phyloP scores from a whole-genome alignment of 2,113 vertebrate genomes.

The Cervus canadensis region DNA sequence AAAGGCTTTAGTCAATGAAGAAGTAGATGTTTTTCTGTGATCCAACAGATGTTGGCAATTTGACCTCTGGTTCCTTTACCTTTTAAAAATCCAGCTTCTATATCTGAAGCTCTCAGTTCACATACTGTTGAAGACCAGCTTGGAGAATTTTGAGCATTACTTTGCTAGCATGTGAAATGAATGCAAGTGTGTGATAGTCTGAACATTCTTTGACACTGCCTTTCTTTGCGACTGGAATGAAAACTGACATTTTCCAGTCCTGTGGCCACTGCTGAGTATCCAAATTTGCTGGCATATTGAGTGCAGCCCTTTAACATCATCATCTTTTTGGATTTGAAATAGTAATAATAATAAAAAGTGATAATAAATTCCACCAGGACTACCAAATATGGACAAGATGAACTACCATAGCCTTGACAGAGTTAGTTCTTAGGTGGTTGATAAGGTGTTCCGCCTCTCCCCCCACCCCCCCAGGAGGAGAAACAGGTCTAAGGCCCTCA shows the following conservation, averaged over 20 bases:
- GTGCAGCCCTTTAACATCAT: background rate
- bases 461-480: accelerated
- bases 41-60: background rate
- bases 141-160: background rate
- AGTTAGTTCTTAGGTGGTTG: background rate
- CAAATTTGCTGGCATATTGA: background rate
- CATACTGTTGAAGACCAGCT: background rate
- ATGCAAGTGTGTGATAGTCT: background rate
- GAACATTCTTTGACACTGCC: background rate
- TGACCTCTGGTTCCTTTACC: background rate
- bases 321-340: background rate
- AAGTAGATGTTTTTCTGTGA: background rate
- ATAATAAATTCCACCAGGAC: background rate
- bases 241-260: background rate
- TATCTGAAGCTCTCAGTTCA: background rate
- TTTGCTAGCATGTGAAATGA: background rate
- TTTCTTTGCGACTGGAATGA: background rate
- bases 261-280: background rate
- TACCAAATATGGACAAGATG: background rate
- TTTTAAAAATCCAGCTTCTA: background rate
- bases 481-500: background rate
- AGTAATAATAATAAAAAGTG: background rate
- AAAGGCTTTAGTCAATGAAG: background rate
- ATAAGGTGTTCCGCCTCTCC: background rate
- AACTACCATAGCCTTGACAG: background rate